Evolutionary conservation across 2,113 vertebrate genomes (phyloP).

Genomic region (Murina feae): DNA sequence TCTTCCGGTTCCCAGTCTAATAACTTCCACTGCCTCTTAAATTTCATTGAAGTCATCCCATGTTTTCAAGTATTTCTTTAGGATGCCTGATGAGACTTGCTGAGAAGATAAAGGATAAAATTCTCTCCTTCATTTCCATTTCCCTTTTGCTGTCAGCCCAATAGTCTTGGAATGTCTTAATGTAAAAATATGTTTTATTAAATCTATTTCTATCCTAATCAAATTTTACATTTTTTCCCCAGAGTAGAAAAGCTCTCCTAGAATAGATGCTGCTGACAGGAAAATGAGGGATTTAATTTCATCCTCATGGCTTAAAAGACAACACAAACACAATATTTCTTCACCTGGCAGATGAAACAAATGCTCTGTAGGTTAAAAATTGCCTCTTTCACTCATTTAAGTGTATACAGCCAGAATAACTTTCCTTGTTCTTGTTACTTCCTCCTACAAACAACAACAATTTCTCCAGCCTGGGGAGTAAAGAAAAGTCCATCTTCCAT

Average conservation of each 20-base stretch:
- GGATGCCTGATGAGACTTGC: neutral
- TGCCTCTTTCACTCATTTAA: neutral
- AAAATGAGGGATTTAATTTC: neutral
- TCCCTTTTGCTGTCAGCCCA: neutral
- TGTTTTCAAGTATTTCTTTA: neutral
- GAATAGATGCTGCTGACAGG: neutral
- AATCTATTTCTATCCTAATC: neutral
- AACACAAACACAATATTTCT: neutral
- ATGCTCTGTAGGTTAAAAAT: neutral
- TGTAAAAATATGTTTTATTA: neutral
- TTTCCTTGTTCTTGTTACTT: neutral
- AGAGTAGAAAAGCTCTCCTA: neutral
- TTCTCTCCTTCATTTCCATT: neutral
- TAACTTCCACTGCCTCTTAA: neutral
- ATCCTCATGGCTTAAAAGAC: neutral
- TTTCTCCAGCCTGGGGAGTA: neutral
- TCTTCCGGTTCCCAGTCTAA: neutral
- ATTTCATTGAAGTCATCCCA: neutral
- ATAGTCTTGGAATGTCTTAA: neutral
- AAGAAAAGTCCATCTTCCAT: neutral
- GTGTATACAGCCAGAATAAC: neutral
- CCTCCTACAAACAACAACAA: neutral
- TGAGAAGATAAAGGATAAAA: neutral
- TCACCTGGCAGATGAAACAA: slow-evolving; percentile 4
- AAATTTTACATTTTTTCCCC: neutral